phyloP scores from a whole-genome alignment of 2,113 vertebrate species.

The Pluvianellus socialis region DNA sequence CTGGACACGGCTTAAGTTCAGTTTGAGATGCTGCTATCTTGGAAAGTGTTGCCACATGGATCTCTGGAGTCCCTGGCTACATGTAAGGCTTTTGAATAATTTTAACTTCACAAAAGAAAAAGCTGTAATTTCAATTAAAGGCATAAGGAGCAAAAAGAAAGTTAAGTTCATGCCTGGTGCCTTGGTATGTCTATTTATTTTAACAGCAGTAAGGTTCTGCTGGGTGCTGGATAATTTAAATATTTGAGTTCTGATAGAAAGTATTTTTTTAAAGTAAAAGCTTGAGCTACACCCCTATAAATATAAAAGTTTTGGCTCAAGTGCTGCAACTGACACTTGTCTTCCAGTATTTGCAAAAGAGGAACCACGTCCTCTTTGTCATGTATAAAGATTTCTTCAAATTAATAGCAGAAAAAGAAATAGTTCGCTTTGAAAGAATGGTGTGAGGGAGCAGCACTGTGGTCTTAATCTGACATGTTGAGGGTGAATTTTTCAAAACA shows the following conservation, averaged over 20 bases:
- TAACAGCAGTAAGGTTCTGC: not conserved
- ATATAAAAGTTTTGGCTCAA: not conserved
- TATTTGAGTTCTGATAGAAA: not conserved
- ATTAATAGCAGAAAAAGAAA: not conserved
- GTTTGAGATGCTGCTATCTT: not conserved
- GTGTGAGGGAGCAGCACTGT: not conserved
- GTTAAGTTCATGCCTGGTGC: not conserved
- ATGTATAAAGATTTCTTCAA: not conserved
- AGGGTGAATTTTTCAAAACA: not conserved
- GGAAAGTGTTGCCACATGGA: not conserved
- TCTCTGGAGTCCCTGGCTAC: not conserved
- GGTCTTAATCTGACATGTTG: not conserved
- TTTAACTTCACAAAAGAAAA: not conserved
- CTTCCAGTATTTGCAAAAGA: not conserved
- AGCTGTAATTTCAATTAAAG: not conserved
- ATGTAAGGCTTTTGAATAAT: not conserved
- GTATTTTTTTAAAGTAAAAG: not conserved
- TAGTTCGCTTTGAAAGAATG: not conserved
- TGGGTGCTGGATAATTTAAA: fast-evolving
- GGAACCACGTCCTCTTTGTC: not conserved
- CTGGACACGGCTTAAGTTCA: not conserved
- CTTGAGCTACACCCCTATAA: not conserved
- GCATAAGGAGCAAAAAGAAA: fast-evolving
- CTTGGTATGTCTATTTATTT: not conserved
- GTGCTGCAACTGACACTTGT: not conserved